phyloP scores from a whole-genome alignment of 2,888 invertebrate species.

The Apocheima hispidaria region DNA sequence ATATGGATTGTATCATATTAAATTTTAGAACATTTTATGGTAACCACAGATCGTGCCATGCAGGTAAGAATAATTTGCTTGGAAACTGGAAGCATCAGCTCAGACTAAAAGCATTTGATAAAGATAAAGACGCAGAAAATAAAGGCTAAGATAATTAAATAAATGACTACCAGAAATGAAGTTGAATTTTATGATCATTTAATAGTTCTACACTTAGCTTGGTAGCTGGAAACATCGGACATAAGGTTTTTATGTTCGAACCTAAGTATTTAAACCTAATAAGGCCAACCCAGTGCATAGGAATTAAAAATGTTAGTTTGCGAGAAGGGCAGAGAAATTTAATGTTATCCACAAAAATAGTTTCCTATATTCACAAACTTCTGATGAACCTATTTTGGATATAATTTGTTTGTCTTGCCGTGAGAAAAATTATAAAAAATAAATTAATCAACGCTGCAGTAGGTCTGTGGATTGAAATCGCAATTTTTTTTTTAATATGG shows the following conservation, averaged over 20 bases:
- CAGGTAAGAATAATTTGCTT: neutral
- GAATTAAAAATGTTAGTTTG: constrained; percentile 4
- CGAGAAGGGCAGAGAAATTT: constrained; percentile 9
- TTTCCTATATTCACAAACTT: neutral
- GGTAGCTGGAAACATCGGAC: too few species aligned
- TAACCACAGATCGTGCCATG: neutral
- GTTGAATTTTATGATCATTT: too few species aligned
- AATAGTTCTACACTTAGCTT: too few species aligned
- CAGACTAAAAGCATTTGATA: too few species aligned
- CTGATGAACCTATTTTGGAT: neutral
- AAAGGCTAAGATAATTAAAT: too few species aligned
- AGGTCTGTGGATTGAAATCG: too few species aligned
- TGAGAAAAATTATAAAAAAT: too few species aligned
- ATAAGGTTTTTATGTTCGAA: too few species aligned
- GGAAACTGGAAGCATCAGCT: constrained; percentile 18
- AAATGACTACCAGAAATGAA: too few species aligned
- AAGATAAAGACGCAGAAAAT: too few species aligned
- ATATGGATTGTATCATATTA: neutral
- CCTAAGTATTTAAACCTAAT: neutral
- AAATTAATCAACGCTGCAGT: too few species aligned
- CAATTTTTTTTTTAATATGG: too few species aligned
- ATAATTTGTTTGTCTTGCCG: neutral
- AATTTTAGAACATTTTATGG: neutral
- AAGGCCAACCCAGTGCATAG: constrained; percentile 1
- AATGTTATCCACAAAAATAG: constrained; percentile 5